Evolutionary conservation across 2,797 vertebrate species (phyloP).

Genomic region (Prunella strophiata): DNA sequence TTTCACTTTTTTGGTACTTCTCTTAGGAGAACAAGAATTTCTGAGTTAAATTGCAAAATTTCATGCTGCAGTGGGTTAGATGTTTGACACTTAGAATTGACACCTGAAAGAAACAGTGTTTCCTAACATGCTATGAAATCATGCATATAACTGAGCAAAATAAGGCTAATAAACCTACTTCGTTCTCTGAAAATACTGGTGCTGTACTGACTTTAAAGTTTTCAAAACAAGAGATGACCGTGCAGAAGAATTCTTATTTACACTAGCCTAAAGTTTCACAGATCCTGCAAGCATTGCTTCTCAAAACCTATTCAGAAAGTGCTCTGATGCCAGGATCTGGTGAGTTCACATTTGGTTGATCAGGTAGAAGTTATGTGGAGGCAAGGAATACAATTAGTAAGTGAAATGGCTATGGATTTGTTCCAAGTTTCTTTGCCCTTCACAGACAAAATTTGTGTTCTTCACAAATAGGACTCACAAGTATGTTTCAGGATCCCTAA

Average conservation of each 20-base stretch:
- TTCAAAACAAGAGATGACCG: neutral
- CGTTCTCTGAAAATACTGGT: neutral
- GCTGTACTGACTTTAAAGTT: neutral
- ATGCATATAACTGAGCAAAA: neutral
- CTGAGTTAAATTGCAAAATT: neutral
- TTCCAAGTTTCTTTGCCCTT: neutral
- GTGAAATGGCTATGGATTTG: neutral
- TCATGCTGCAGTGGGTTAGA: neutral
- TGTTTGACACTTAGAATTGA: neutral
- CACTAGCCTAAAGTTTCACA: neutral
- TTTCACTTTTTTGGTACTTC: neutral
- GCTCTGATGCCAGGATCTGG: neutral
- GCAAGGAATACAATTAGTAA: neutral
- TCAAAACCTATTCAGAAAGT: neutral
- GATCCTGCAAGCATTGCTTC: neutral
- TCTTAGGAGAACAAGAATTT: neutral
- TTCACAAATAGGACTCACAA: neutral
- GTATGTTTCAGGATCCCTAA: neutral
- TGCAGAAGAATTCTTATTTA: neutral
- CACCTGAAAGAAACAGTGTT: neutral
- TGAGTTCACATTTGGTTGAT: neutral
- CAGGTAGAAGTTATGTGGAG: neutral
- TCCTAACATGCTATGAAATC: neutral
- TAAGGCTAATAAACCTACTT: neutral
- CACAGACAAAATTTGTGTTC: neutral